phyloP scores from a whole-genome alignment of 2,888 invertebrate genomes.

The Escarpia spicata region DNA sequence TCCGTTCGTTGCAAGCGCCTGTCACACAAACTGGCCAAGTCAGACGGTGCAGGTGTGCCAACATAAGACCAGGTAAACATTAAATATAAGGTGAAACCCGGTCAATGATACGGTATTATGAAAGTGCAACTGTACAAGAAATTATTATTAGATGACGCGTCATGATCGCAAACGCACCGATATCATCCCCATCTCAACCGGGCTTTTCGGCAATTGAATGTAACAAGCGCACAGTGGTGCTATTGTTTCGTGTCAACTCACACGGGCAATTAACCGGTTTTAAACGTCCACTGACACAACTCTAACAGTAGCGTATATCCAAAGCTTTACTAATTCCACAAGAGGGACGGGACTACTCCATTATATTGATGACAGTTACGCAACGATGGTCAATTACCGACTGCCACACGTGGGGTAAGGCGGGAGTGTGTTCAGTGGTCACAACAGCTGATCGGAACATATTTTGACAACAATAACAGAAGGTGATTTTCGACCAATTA shows the following conservation, averaged over 20 bases:
- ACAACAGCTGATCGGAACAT: slow-evolving; percentile 34
- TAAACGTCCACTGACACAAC: neutral
- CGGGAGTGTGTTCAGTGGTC: slow-evolving; percentile 29
- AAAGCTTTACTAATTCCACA: neutral
- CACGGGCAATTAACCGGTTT: neutral
- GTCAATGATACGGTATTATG: neutral
- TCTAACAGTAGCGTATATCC: neutral
- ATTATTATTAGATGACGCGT: neutral
- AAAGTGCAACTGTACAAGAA: neutral
- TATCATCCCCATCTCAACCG: neutral
- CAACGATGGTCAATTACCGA: neutral
- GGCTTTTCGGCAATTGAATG: slow-evolving; percentile 16
- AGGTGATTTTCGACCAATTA: slow-evolving; percentile 23
- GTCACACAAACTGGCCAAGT: neutral
- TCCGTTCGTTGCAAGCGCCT: neutral
- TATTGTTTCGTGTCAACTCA: neutral
- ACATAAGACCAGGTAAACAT: neutral
- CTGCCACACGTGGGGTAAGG: slow-evolving; percentile 18
- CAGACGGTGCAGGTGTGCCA: neutral
- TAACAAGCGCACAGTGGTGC: neutral
- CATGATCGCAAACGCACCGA: neutral
- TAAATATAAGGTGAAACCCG: neutral
- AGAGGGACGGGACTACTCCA: neutral
- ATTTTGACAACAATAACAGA: slow-evolving; percentile 56
- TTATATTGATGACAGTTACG: slow-evolving; percentile 16